Conservation (phyloP, 1,140 invertebrate genomes). For the Muscidifurax raptorellus region DNA sequence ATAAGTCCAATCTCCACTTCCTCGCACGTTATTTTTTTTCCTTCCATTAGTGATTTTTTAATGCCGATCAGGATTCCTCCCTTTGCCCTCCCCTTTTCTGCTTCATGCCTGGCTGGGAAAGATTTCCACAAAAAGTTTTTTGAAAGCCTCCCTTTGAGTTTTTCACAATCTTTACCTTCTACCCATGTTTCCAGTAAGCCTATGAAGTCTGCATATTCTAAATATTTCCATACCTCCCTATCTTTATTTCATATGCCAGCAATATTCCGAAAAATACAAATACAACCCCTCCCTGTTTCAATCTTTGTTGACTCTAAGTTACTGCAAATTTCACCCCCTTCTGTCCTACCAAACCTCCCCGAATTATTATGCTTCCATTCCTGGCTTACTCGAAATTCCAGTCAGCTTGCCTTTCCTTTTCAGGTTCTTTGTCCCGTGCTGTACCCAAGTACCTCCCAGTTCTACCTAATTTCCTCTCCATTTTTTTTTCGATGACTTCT, state of each 20-base stretch:
- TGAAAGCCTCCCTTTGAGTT: constrained; percentile 11
- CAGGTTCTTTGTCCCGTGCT: no score
- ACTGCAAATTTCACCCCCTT: no score
- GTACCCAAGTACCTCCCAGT: no score
- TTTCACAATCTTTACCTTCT: constrained; percentile 28
- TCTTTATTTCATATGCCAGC: background rate
- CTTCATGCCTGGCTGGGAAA: constrained; percentile 20
- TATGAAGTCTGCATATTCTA: background rate
- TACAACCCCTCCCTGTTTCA: no score
- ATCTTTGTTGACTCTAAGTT: no score
- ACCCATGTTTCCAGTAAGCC: constrained; percentile 37
- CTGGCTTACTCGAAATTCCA: no score
- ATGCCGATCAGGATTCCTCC: constrained; percentile 38
- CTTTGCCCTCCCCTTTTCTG: constrained; percentile 42
- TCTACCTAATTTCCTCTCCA: no score
- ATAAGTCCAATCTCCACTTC: background rate
- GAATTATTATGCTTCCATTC: no score
- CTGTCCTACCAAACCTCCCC: no score
- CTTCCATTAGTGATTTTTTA: background rate
- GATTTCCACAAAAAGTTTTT: constrained; percentile 43
- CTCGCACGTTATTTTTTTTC: background rate
- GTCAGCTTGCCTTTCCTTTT: no score
- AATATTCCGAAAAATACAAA: background rate
- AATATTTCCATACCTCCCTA: background rate
- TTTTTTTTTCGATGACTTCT: no score